Evolutionary conservation across 2,797 vertebrate genomes (phyloP), one percentile per base, ranked within the genome.

Genomic region (Gobionotothen gibberifrons): DNA sequence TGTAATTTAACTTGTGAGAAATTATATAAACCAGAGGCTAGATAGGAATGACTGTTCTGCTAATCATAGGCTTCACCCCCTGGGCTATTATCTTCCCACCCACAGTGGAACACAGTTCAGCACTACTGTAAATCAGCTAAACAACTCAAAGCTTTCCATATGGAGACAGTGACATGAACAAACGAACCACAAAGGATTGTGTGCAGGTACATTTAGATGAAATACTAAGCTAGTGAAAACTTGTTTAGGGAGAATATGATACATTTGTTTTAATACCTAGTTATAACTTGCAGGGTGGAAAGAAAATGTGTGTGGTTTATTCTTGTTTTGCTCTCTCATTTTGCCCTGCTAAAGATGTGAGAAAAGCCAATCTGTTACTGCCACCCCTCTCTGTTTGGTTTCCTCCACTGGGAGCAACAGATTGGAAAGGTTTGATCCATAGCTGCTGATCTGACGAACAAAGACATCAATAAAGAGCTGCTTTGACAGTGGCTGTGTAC

Each of bases 1-100:
- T 89, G 54, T 85, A 85, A 90, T 89, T 85, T 79, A 69, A 83
- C 85, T 76, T 65, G 21, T 0, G 14, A 74, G 77, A 82, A 89
- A 88, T 89, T 51, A 84, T 46, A 85, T 63, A 73, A 89, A 87
- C 65, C 73, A 71, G 51, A 75, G 55, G 53, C 71, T 68, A 74
- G 64, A 66, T 56, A 61, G 72, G 75, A 79, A 76, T 32, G 64
- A 79, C 29, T 78, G 59, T 49, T 76, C 49, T 74, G 62, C 78
- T 89, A 90, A 91, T 91, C 73, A 89, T 62, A 85, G 88, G 85
- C 81, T 90, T 84, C 62, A 68, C 55, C 55, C 68, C 78, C 76
- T 58, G 48, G 16, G 19, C 83, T 64, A 85, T 90, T 86, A 89
- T 89, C 84, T 80, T 72, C 83, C 77, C 84, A 87, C 87, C 79